phyloP scores from a whole-genome alignment of 2,888 invertebrate species.

The Pristionchus exspectatus region DNA sequence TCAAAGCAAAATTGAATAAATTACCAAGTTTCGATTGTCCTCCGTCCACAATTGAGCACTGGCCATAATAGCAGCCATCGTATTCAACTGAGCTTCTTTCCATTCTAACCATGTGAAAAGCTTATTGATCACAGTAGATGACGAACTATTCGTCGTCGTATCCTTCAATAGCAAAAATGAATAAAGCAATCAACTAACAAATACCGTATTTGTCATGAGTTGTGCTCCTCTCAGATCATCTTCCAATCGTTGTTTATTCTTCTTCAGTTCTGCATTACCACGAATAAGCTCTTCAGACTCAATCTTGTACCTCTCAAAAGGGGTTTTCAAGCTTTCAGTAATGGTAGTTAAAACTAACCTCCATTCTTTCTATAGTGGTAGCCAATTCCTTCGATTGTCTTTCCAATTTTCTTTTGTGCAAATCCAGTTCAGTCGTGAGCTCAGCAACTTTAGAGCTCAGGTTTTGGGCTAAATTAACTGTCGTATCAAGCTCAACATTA shows the following conservation, averaged over 20 bases:
- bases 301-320: slow-evolving; percentile 1
- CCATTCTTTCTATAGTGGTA: background rate
- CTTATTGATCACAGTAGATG: background rate
- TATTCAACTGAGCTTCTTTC: slow-evolving; percentile 32
- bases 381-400: slow-evolving; percentile 32
- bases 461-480: slow-evolving; percentile 15
- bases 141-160: background rate
- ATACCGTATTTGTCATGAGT: slow-evolving; percentile 10
- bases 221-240: slow-evolving; percentile 12
- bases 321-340: no score
- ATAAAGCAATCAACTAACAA: background rate
- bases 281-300: slow-evolving; percentile 6
- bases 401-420: slow-evolving; percentile 31
- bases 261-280: slow-evolving; percentile 21
- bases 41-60: slow-evolving; percentile 19
- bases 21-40: background rate
- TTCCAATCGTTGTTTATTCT: slow-evolving; percentile 5
- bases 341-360: slow-evolving; percentile 10
- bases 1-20: background rate
- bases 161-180: background rate
- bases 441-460: slow-evolving; percentile 38
- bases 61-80: background rate
- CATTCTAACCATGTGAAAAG: slow-evolving; percentile 32
- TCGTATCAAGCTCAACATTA: background rate
- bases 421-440: slow-evolving; percentile 25